Conservation (phyloP, 2,113 vertebrate genomes). For the Puffinus mauretanicus region DNA sequence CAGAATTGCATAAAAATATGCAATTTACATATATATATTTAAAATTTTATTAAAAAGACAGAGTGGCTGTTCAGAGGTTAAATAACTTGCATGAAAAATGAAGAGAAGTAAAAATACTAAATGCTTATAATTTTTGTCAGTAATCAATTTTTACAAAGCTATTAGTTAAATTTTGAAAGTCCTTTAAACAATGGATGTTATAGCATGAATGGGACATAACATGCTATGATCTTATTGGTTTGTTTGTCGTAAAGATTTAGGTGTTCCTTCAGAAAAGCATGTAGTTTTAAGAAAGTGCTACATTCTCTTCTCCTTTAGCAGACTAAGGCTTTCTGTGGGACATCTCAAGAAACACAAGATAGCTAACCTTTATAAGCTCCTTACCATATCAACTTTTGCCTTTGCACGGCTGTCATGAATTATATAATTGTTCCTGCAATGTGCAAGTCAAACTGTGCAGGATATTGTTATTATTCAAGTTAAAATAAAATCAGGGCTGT, state of each 20-base stretch:
- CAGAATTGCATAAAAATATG: neutral
- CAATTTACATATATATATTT: neutral
- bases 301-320: neutral
- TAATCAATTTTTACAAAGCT: neutral
- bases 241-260: neutral
- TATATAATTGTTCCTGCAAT: neutral
- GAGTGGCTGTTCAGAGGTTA: neutral
- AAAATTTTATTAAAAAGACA: neutral
- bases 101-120: neutral
- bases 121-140: neutral
- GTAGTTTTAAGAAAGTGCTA: neutral
- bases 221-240: neutral
- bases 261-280: neutral
- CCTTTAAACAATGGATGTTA: neutral
- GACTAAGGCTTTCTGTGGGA: neutral
- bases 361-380: neutral
- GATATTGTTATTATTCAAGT: constrained; percentile 35
- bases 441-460: neutral
- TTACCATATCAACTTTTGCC: neutral
- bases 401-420: neutral
- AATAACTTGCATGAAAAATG: neutral
- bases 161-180: neutral
- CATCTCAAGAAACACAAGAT: neutral
- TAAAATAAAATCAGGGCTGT: constrained; percentile 41
- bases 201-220: neutral